phyloP scores from a whole-genome alignment of 2,797 vertebrate genomes.

The Sebastes matsubarae region DNA sequence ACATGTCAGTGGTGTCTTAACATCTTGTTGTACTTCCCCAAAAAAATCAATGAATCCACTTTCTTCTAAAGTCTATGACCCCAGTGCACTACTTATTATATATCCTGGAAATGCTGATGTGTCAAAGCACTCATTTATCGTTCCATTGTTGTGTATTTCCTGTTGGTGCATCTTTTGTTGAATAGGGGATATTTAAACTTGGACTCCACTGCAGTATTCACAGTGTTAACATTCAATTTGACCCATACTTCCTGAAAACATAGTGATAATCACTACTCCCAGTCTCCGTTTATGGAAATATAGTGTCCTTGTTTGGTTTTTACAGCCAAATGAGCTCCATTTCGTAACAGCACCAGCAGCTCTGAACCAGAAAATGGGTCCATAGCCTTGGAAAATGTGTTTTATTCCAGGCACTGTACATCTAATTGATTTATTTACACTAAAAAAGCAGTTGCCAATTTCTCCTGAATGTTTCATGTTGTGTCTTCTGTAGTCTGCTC shows the following conservation, averaged over 20 bases:
- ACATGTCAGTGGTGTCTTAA: not conserved
- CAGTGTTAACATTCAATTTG: conserved; percentile 3
- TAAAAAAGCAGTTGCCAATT: conserved; percentile 61
- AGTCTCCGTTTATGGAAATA: conserved; percentile 38
- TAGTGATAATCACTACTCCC: conserved; percentile 14
- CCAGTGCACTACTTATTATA: not conserved
- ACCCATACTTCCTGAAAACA: conserved; percentile 11
- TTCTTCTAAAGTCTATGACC: not conserved
- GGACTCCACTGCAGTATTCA: not conserved
- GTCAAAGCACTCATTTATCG: not conserved
- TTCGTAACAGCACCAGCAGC: conserved; percentile 43
- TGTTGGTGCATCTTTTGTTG: not conserved
- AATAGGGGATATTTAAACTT: not conserved
- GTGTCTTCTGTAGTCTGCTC: conserved; percentile 63
- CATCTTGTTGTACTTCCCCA: accelerated
- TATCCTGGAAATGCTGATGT: not conserved
- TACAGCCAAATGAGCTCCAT: conserved; percentile 61
- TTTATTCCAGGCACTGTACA: conserved; percentile 63
- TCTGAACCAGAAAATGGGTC: conserved; percentile 70
- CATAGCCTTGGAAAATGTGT: conserved; percentile 63
- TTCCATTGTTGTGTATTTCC: not conserved
- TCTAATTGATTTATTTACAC: conserved; percentile 76
- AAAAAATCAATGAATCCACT: not conserved
- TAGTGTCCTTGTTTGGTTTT: conserved; percentile 53
- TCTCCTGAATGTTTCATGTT: conserved; percentile 70